phyloP scores from a whole-genome alignment of 2,888 invertebrate species.

The Osedax fenrisi region DNA sequence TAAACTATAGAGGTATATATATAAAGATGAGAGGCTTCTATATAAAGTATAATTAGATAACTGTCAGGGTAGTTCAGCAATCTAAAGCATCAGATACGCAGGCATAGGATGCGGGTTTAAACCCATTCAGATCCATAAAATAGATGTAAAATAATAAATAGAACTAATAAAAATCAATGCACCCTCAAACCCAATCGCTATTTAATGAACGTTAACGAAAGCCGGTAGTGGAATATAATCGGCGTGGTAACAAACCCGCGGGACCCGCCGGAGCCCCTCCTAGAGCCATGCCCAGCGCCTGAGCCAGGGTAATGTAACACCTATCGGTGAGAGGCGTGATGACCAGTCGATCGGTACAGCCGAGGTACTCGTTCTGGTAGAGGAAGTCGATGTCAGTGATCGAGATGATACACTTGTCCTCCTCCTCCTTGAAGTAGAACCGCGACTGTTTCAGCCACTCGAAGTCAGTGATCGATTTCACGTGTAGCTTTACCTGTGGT shows the following conservation, averaged over 20 bases:
- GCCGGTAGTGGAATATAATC: no score
- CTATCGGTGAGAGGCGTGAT: conserved; percentile 92
- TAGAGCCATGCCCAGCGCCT: conserved; percentile 87
- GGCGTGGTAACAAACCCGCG: conserved; percentile 55
- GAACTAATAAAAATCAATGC: no score
- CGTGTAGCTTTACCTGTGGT: conserved; percentile 67
- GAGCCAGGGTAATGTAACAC: conserved; percentile 89
- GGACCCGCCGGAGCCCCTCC: conserved; percentile 85
- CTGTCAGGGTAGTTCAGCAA: no score
- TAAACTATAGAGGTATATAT: no score
- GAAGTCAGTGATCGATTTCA: conserved; percentile 78
- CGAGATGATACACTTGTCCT: conserved; percentile 78
- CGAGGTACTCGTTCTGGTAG: conserved; percentile 90
- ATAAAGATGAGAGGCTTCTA: no score
- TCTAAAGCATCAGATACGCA: no score
- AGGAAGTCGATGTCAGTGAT: conserved; percentile 87
- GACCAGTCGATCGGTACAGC: conserved; percentile 85
- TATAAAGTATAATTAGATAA: no score
- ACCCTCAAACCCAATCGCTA: no score
- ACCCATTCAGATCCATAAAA: no score
- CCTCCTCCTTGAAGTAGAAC: conserved; percentile 89
- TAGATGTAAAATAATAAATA: no score
- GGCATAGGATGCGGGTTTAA: no score
- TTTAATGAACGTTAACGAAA: no score
- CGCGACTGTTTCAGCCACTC: conserved; percentile 93